A percentile compares a stretch with the other conserved stretches of the same genome.
Conservation (phyloP, 2,888 invertebrate species). For the Aspidiotus destructor region DNA sequence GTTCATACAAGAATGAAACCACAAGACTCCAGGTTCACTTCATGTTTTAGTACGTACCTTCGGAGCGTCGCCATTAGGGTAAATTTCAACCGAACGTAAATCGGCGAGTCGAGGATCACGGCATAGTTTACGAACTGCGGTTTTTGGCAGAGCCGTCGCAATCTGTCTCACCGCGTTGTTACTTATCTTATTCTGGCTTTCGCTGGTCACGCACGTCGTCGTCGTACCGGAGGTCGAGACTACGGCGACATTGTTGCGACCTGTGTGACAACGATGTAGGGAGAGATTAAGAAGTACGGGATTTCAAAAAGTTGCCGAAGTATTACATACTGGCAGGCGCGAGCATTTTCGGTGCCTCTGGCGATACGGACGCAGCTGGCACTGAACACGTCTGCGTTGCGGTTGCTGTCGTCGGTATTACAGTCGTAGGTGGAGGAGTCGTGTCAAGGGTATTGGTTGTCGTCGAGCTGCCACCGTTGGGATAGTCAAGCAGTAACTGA, state of each 20-base stretch:
- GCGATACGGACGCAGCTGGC: constrained; percentile 3
- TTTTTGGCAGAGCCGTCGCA: constrained; percentile 26
- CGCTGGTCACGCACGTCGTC: constrained; percentile 13
- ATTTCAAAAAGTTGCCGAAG: background rate
- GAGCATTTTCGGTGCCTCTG: constrained; percentile 16
- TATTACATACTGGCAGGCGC: constrained; percentile 12
- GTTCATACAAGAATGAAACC: background rate
- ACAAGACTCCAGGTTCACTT: background rate
- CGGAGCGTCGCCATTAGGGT: constrained; percentile 11
- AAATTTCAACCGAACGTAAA: constrained; percentile 6
- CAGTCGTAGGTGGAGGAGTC: background rate
- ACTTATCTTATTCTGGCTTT: constrained; percentile 15
- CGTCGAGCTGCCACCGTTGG: constrained; percentile 51
- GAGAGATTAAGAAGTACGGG: background rate
- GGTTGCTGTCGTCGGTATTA: constrained; percentile 14
- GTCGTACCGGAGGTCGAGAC: constrained; percentile 1
- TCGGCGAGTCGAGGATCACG: constrained; percentile 27
- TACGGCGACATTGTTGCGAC: constrained; percentile 20
- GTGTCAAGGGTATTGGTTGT: background rate
- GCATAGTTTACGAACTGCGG: constrained; percentile 11
- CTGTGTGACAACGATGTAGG: background rate
- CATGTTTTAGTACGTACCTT: constrained; percentile 13
- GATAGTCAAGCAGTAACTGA: constrained; percentile 86
- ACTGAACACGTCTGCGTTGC: constrained; percentile 24
- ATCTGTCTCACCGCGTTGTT: constrained; percentile 17